These are phyloP conservation scores for Cybosia mesomella DNA, from an alignment of 2,888 invertebrate species.

Conservation along the genomic window DNA sequence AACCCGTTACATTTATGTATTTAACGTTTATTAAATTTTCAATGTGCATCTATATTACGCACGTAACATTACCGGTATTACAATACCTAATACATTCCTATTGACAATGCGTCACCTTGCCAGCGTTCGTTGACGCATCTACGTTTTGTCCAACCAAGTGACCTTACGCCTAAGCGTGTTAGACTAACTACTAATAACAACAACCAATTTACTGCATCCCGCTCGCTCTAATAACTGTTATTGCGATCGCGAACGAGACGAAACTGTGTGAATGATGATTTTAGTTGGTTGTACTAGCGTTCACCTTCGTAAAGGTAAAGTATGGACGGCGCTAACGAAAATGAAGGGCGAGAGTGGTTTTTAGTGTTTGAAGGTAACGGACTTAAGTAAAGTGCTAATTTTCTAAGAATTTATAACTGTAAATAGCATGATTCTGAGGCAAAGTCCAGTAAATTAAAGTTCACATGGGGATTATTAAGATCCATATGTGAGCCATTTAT, in stretches of 20 bases:
- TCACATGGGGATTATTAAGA: constrained; percentile 35
- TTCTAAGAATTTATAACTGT: constrained; percentile 67
- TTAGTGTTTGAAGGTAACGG: constrained; percentile 79
- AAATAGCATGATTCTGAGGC: constrained; percentile 50
- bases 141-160: constrained; percentile 81
- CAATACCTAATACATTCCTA: constrained; percentile 81
- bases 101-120: constrained; percentile 84
- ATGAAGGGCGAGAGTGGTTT: constrained; percentile 82
- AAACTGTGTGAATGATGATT: constrained; percentile 68
- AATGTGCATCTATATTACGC: constrained; percentile 56
- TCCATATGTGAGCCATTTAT: constrained; percentile 42
- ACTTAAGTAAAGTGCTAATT: constrained; percentile 71
- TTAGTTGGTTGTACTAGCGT: constrained; percentile 65
- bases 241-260: constrained; percentile 67
- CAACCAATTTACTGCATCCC: constrained; percentile 74
- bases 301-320: constrained; percentile 82
- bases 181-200: constrained; percentile 76
- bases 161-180: constrained; percentile 81
- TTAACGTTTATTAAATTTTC: constrained; percentile 63
- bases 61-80: constrained; percentile 66
- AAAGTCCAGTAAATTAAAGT: constrained; percentile 25
- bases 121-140: constrained; percentile 85
- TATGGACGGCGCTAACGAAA: constrained; percentile 83
- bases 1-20: constrained; percentile 63
- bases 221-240: constrained; percentile 66